Evolutionary conservation across 2,797 vertebrate species (phyloP).

Genomic region (Thunnus albacares): DNA sequence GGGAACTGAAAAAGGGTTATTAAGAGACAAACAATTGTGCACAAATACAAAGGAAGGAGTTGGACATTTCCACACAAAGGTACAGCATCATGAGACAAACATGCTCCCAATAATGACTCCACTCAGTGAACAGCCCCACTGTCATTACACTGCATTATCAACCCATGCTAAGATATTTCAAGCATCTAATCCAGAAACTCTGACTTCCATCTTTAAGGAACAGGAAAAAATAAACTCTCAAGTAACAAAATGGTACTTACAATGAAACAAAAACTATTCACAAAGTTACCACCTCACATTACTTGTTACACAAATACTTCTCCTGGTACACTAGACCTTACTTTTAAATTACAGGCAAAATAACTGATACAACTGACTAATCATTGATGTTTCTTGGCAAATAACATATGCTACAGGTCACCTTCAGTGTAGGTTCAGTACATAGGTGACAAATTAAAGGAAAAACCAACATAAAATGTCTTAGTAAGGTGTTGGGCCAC

Average conservation of each 20-base stretch:
- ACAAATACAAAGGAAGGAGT: constrained; percentile 57
- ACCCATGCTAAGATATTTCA: constrained; percentile 1
- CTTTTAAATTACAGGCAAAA: neutral
- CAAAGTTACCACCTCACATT: neutral
- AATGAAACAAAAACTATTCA: neutral
- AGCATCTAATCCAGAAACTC: constrained; percentile 7
- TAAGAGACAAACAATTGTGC: constrained; percentile 61
- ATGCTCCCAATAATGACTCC: neutral
- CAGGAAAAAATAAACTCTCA: neutral
- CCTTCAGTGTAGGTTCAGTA: neutral
- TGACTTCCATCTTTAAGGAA: constrained; percentile 29
- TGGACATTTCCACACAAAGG: constrained; percentile 44
- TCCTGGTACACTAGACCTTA: too few relatives aligned
- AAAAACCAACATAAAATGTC: too few relatives aligned
- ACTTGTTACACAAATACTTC: neutral
- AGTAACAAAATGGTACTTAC: neutral
- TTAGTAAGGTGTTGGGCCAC: too few relatives aligned
- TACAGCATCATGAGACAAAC: constrained; percentile 28
- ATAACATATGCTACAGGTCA: neutral
- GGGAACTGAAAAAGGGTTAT: constrained; percentile 75
- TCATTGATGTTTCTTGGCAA: neutral
- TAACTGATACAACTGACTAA: neutral
- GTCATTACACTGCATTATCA: neutral
- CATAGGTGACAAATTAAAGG: too few relatives aligned
- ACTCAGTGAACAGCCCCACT: neutral